phyloP scores from a whole-genome alignment of 1,140 invertebrate genomes.

The Helicoverpa armigera region DNA sequence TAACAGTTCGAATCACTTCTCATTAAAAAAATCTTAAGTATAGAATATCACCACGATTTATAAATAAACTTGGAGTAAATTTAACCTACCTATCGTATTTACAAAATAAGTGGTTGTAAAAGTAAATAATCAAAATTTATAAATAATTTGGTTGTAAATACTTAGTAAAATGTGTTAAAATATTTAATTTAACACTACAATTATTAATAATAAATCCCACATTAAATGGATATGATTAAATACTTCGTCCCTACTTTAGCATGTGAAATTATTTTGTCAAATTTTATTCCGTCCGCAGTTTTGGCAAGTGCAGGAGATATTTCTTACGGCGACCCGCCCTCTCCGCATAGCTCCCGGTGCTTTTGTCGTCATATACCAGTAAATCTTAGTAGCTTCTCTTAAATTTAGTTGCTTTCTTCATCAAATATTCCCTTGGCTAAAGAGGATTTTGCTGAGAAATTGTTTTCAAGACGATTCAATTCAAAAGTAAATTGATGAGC shows the following conservation, averaged over 20 bases:
- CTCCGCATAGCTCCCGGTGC: slow-evolving; percentile 53
- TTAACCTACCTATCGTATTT: no score
- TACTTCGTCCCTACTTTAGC: neutral
- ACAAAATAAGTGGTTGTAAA: no score
- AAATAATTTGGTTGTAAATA: no score
- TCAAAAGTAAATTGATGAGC: slow-evolving; percentile 12
- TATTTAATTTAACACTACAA: no score
- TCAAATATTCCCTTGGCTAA: slow-evolving; percentile 43
- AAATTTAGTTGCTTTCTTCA: slow-evolving; percentile 50
- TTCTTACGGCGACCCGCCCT: slow-evolving; percentile 58
- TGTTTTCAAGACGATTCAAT: slow-evolving; percentile 15
- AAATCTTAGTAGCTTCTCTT: slow-evolving; percentile 58
- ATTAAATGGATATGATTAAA: neutral
- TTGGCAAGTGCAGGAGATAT: slow-evolving; percentile 61
- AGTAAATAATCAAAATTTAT: no score
- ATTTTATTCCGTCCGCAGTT: slow-evolving; percentile 43
- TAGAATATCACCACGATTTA: no score
- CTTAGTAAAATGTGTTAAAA: no score
- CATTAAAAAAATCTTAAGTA: no score
- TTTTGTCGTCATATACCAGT: slow-evolving; percentile 62
- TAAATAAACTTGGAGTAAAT: no score
- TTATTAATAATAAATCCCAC: neutral
- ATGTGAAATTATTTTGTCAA: slow-evolving; percentile 49
- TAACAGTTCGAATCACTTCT: no score
- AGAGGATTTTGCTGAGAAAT: slow-evolving; percentile 33